A percentile compares a stretch with the other conserved stretches of the same genome.
Conservation (phyloP, 64 coral and sea anemone species). For the Actinia equina region DNA sequence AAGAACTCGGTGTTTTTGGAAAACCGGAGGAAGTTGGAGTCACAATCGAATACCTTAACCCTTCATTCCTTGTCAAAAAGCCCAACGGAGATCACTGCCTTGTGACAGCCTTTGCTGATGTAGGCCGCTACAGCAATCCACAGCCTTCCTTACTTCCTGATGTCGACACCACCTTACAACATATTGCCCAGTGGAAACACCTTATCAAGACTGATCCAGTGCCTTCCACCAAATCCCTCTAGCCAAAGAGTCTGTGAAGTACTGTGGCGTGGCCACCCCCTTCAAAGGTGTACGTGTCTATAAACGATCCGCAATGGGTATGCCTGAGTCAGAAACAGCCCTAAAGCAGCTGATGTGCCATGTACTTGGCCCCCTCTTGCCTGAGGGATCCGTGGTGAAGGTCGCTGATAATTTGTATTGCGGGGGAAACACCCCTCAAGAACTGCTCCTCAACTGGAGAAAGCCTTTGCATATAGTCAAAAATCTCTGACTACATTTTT, state of each 20-base stretch:
- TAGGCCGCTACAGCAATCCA: conserved; percentile 16
- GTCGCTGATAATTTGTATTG: conserved; percentile 39
- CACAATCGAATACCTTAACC: conserved; percentile 16
- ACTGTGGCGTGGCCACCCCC: conserved; percentile 31
- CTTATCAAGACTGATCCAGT: conserved; percentile 5
- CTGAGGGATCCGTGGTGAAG: conserved; percentile 13
- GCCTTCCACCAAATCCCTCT: conserved; percentile 21
- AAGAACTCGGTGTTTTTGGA: conserved; percentile 5
- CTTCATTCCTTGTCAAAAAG: conserved; percentile 27
- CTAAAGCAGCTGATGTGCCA: conserved; percentile 23
- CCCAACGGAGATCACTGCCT: background rate
- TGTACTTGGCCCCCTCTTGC: conserved; percentile 24
- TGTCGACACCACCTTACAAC: conserved; percentile 9
- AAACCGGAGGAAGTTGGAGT: background rate
- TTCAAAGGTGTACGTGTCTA: conserved; percentile 46
- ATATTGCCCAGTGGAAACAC: conserved; percentile 27
- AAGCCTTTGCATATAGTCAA: background rate
- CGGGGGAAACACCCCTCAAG: conserved; percentile 10
- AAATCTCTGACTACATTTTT: too few species aligned
- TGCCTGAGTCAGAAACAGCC: conserved; percentile 35
- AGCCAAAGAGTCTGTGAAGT: conserved; percentile 4
- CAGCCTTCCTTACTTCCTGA: conserved; percentile 28
- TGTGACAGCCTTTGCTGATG: conserved; percentile 18
- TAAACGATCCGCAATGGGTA: conserved; percentile 35
- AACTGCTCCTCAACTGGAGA: conserved; percentile 32